Conservation (phyloP, 2,113 vertebrate genomes). For the Daboia siamensis region DNA sequence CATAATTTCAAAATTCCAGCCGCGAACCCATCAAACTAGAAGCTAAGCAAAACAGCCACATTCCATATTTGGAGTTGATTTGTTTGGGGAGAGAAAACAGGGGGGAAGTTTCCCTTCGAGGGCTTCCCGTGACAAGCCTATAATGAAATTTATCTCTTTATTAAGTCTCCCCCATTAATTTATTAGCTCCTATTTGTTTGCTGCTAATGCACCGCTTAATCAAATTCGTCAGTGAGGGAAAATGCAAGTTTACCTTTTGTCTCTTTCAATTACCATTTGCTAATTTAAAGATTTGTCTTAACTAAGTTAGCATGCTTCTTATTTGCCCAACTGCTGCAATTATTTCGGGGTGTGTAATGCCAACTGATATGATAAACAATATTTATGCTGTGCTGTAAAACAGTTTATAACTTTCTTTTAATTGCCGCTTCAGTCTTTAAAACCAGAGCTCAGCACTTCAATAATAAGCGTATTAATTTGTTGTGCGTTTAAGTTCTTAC, state of each 20-base stretch:
- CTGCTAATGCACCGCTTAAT: constrained; percentile 43
- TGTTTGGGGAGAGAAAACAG: background rate
- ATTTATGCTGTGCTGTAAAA: constrained; percentile 75
- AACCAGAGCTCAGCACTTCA: constrained; percentile 80
- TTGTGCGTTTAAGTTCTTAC: constrained; percentile 85
- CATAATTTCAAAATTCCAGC: constrained; percentile 1
- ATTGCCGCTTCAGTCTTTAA: constrained; percentile 87
- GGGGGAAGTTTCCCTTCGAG: background rate
- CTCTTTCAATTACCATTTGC: constrained; percentile 60
- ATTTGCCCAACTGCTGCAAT: constrained; percentile 73
- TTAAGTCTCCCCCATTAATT: constrained; percentile 45
- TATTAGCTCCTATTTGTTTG: constrained; percentile 51
- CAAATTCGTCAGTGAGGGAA: constrained; percentile 49
- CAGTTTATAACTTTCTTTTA: constrained; percentile 87
- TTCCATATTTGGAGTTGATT: background rate
- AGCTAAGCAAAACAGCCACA: background rate
- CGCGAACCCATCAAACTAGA: accelerated
- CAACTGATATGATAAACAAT: constrained; percentile 82
- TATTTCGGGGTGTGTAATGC: constrained; percentile 74
- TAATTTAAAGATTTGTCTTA: constrained; percentile 69
- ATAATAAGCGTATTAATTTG: constrained; percentile 87
- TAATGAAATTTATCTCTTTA: constrained; percentile 53
- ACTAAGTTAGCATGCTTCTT: constrained; percentile 63
- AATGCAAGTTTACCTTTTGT: constrained; percentile 61
- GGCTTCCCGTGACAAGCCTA: constrained; percentile 29